A percentile compares a stretch with the other conserved stretches of the same genome.
These are phyloP conservation scores for Poeciliopsis turneri DNA, from an alignment of 2,797 vertebrate species.

Conservation along the genomic window DNA sequence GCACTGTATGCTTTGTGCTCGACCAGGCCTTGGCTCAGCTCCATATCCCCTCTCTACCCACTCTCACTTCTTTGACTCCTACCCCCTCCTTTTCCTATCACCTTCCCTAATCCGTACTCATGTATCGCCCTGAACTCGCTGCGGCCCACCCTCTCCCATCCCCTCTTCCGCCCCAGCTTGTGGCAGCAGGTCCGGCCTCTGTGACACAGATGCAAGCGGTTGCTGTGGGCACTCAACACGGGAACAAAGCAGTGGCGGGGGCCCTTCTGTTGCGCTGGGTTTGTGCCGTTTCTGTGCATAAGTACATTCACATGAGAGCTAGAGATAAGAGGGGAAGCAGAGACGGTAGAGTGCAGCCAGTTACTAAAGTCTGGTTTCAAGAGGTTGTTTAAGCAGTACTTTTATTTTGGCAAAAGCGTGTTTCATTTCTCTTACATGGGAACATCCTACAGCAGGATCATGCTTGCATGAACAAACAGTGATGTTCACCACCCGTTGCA, in stretches of 20 bases:
- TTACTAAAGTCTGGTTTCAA: constrained; percentile 34
- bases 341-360: constrained; percentile 18
- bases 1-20: constrained; percentile 76
- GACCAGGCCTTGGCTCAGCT: constrained; percentile 71
- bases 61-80: constrained; percentile 65
- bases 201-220: constrained; percentile 74
- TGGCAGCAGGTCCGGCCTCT: constrained; percentile 80
- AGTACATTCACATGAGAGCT: constrained; percentile 26
- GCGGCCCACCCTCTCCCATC: constrained; percentile 34
- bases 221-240: constrained; percentile 66
- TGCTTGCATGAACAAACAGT: constrained; percentile 20
- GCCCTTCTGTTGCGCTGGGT: constrained; percentile 68
- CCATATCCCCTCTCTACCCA: constrained; percentile 76
- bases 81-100: constrained; percentile 58
- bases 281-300: constrained; percentile 19
- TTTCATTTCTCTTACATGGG: constrained; percentile 1
- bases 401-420: constrained; percentile 28
- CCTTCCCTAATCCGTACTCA: constrained; percentile 56
- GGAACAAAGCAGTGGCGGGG: constrained; percentile 74
- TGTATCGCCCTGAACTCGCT: constrained; percentile 51
- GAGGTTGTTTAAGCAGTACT: constrained; percentile 38
- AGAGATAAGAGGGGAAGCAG: constrained; percentile 22
- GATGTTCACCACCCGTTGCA: constrained; percentile 34
- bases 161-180: constrained; percentile 51
- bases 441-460: constrained; percentile 16